phyloP scores from a whole-genome alignment of 2,113 vertebrate species.

The Xyliphius kryptos region DNA sequence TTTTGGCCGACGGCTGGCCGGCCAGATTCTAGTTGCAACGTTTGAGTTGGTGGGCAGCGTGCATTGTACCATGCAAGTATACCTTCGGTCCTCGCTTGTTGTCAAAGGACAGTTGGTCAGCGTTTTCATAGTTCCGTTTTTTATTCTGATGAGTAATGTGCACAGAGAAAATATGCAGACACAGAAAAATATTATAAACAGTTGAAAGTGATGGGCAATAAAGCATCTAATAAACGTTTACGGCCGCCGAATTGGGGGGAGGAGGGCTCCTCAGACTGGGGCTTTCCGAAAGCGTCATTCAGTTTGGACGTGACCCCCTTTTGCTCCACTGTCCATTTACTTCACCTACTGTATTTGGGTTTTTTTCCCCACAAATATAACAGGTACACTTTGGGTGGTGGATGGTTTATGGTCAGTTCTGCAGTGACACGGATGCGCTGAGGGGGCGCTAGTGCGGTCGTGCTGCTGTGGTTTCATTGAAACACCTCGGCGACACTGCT shows the following conservation, averaged over 20 bases:
- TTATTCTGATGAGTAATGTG: constrained; percentile 99
- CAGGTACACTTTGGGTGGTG: no score
- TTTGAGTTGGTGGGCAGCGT: constrained; percentile 96
- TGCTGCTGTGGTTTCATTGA: no score
- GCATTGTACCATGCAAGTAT: constrained; percentile 99
- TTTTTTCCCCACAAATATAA: no score
- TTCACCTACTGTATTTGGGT: no score
- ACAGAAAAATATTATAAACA: constrained; percentile 99
- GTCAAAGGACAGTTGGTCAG: constrained; percentile 99
- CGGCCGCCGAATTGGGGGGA: constrained; percentile 84
- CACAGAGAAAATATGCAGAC: no score
- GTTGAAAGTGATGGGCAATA: constrained; percentile 99
- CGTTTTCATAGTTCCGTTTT: constrained; percentile 99
- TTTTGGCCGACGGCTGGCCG: constrained; percentile 66
- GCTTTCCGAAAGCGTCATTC: constrained; percentile 92
- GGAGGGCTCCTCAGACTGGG: constrained; percentile 83
- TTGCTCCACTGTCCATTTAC: no score
- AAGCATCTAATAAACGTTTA: constrained; percentile 98
- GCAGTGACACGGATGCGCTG: no score
- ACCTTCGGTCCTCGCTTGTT: constrained; percentile 99
- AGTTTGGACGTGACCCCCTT: no score
- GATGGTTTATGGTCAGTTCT: no score
- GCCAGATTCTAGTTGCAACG: constrained; percentile 83
- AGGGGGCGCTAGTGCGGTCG: no score
- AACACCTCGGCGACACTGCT: no score